Conservation (phyloP, 2,888 invertebrate genomes). For the Synanthedon vespiformis region DNA sequence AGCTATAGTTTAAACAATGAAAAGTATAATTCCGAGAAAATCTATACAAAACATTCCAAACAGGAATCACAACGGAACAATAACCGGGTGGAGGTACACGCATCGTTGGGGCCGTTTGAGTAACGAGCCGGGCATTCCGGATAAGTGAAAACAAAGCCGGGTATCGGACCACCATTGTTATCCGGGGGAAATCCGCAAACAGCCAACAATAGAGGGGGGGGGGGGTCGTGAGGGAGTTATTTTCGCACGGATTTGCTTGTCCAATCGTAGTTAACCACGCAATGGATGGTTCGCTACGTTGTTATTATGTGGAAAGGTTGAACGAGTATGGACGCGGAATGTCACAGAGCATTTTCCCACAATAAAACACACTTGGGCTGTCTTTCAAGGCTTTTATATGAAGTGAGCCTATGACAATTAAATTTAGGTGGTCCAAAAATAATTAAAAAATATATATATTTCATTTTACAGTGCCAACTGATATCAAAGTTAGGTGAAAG, state of each 20-base stretch:
- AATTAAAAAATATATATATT: no score
- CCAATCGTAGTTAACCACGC: neutral
- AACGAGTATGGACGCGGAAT: no score
- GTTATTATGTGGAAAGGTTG: no score
- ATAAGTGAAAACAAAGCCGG: constrained; percentile 10
- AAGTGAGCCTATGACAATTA: no score
- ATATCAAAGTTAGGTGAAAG: no score
- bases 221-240: constrained; percentile 1
- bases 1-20: no score
- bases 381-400: no score
- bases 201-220: constrained; percentile 9
- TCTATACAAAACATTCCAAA: neutral
- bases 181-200: constrained; percentile 19
- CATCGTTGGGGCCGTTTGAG: constrained; percentile 5
- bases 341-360: no score
- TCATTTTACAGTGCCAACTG: no score
- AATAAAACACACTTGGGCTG: no score
- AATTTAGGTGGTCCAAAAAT: no score
- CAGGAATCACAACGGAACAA: neutral
- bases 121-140: constrained; percentile 8
- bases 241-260: constrained; percentile 1
- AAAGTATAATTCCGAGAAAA: neutral
- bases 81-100: neutral
- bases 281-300: no score
- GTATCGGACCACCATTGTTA: constrained; percentile 10